phyloP scores from a whole-genome alignment of 2,888 invertebrate species.

The Tholera decimalis region DNA sequence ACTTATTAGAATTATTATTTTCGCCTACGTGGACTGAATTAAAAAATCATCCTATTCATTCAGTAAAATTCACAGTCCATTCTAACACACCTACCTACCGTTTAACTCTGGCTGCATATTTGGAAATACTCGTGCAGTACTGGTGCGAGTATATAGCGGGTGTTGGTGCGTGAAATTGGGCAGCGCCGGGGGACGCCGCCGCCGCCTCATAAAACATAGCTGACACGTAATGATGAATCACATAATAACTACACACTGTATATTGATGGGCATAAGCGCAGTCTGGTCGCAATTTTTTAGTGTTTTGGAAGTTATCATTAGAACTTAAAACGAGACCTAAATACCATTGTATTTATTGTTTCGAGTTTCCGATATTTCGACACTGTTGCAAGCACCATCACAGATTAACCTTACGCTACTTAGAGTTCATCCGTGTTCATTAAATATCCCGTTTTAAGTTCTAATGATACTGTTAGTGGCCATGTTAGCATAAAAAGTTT shows the following conservation, averaged over 20 bases:
- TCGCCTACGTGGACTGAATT: background rate
- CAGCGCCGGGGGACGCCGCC: constrained; percentile 63
- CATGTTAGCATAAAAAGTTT: too few species aligned
- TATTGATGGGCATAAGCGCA: constrained; percentile 32
- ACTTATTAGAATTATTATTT: too few species aligned
- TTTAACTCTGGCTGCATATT: constrained; percentile 54
- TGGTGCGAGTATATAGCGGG: constrained; percentile 51
- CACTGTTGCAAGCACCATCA: too few species aligned
- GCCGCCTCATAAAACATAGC: constrained; percentile 73
- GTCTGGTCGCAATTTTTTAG: background rate
- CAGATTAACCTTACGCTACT: too few species aligned
- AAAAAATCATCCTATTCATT: constrained; percentile 22
- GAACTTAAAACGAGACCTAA: too few species aligned
- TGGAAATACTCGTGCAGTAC: constrained; percentile 33
- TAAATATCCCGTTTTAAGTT: too few species aligned
- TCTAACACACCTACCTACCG: constrained; percentile 35
- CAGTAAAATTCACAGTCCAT: constrained; percentile 10
- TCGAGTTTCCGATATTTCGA: too few species aligned
- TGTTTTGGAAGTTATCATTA: too few species aligned
- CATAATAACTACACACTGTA: constrained; percentile 56
- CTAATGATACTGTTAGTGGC: too few species aligned
- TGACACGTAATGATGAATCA: constrained; percentile 74
- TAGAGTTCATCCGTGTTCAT: too few species aligned
- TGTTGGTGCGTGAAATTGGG: constrained; percentile 73
- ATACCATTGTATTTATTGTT: too few species aligned